Evolutionary conservation across 2,113 vertebrate species (phyloP), one percentile per base, ranked within the genome.

Genomic region (Indicator indicator): DNA sequence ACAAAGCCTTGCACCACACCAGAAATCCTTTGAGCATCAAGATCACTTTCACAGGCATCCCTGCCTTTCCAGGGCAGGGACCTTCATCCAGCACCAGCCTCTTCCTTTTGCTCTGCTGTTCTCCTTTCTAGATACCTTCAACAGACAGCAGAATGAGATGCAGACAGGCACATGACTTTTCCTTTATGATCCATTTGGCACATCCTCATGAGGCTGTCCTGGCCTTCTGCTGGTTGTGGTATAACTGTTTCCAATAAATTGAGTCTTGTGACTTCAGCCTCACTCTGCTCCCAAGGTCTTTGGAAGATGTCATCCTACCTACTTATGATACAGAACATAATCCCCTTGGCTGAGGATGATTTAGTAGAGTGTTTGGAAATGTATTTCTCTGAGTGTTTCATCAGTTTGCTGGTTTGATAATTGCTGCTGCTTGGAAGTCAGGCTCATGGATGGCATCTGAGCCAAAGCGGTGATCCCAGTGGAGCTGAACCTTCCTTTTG

Each of bases 261-360:
- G 40, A 40, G 46, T 3, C 0, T 0, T 0, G 8, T 26, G 26
- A 16, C 46, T 10, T 54, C 27, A 30, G 55, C 38, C 44, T 44
- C 46, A 33, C 59, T 56, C 38, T 63, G 71, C 28, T 86, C 38
- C 72, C 40, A 16, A 15, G 33, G 62, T 2, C 42, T 83, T 2
- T 32, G 62, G 72, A 38, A 44, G 19, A 8, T 16, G 83, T 52
- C 56, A 23, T 59, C 15, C 14, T 81, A 65, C 42, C 65, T 56
- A 8, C 52, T 85, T 33, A 2, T 0, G 1, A 1, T 8, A 4
- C 32, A 50, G 58, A 64, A 12, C 46, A 50, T 16, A n/a, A 69
- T 67, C 33, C 60, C 46, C 17, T 16, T 30, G 58, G 4, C 24
- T 38, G 24, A 30, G 16, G 26, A 14, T 33, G 33, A 3, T 63